Conservation (phyloP, 37 sponge, comb jelly and placozoan genomes). For the Beroe ovata region DNA sequence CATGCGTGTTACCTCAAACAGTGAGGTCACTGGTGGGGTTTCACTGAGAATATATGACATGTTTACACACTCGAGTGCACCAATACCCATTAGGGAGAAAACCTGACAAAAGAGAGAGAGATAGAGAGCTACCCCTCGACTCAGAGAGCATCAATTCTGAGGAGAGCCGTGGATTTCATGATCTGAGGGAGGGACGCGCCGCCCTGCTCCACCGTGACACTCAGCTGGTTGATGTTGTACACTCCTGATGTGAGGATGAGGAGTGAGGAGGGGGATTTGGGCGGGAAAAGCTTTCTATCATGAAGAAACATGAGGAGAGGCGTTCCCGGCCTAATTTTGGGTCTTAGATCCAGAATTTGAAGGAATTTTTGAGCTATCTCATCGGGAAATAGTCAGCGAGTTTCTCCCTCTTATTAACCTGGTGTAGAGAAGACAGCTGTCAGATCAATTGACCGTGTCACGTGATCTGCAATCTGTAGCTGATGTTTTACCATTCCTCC, state of each 20-base stretch:
- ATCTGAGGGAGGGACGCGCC: slow-evolving; percentile 1
- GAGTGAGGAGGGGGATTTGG: too few species aligned
- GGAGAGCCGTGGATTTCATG: slow-evolving; percentile 8
- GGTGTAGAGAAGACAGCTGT: slow-evolving; percentile 49
- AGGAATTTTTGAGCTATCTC: too few species aligned
- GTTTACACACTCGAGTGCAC: too few species aligned
- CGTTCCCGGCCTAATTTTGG: too few species aligned
- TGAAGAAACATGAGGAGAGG: too few species aligned
- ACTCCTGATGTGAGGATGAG: too few species aligned
- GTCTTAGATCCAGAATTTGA: too few species aligned
- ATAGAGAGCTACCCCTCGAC: background rate
- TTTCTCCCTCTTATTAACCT: too few species aligned
- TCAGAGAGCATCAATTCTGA: slow-evolving; percentile 36
- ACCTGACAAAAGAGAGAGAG: too few species aligned
- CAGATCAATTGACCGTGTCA: slow-evolving; percentile 18
- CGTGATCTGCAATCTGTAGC: slow-evolving; percentile 25
- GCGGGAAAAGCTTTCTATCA: too few species aligned
- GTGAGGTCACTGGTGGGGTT: background rate
- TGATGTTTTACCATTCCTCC: slow-evolving; percentile 18
- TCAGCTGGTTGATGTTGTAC: slow-evolving; percentile 46
- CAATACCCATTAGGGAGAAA: background rate
- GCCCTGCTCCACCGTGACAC: background rate
- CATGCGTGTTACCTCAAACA: too few species aligned
- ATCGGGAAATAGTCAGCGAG: too few species aligned
- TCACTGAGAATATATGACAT: background rate